Conservation (phyloP, 2,888 invertebrate genomes). For the Ecliptopera silaceata region DNA sequence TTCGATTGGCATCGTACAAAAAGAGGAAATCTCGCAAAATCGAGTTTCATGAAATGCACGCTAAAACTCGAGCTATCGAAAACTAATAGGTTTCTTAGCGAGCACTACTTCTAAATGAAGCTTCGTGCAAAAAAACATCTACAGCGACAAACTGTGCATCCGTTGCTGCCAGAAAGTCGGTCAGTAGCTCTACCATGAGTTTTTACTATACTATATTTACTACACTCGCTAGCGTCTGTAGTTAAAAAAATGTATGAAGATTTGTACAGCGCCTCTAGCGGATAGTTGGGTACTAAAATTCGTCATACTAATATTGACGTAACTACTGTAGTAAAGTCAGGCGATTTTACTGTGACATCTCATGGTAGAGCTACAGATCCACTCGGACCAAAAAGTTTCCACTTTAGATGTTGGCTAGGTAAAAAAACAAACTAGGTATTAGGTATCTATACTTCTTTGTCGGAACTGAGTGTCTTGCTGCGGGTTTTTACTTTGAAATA, state of each 20-base stretch:
- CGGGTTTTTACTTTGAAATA: not conserved
- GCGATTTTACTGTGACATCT: no score
- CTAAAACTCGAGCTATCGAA: constrained; percentile 5
- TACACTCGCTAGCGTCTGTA: no score
- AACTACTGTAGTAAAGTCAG: no score
- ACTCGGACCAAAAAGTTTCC: constrained; percentile 51
- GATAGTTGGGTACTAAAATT: no score
- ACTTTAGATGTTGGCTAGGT: constrained; percentile 45
- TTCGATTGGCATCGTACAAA: not conserved
- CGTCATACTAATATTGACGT: no score
- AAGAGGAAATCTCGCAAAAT: constrained; percentile 4
- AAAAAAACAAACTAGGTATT: constrained; percentile 33
- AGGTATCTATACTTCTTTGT: constrained; percentile 42
- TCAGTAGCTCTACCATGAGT: no score
- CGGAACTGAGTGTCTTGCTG: constrained; percentile 31
- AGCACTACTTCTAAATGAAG: constrained; percentile 27
- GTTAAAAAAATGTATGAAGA: no score
- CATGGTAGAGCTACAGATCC: no score
- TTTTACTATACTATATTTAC: no score
- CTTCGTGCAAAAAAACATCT: constrained; percentile 35
- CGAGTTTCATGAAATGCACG: not conserved
- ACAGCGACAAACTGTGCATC: constrained; percentile 49
- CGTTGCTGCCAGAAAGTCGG: constrained; percentile 55
- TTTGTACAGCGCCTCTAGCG: no score
- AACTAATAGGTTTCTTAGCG: constrained; percentile 19